Base-by-base conservation (phyloP, 64 coral and sea anemone species). In the Actinia tenebrosa region DNA sequence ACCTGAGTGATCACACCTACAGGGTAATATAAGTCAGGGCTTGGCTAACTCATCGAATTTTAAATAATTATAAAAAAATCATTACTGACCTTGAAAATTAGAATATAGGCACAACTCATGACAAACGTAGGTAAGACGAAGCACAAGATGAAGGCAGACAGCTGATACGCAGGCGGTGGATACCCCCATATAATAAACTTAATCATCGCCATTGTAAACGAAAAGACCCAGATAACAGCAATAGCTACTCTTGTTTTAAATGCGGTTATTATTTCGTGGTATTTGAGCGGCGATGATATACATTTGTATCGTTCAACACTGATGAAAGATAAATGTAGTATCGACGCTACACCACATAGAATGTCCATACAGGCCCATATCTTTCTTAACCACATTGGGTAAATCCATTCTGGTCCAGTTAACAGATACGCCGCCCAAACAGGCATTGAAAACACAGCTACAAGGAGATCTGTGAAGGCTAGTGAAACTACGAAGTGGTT, bases 381-480 rank as follows among this genome's bases (percentile, higher is more conserved):
- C 69, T 79, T 88, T 46, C 58, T 83, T 14, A 96, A 68, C 86
- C 86, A 90, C 17, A 18, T 19, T 18, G 86, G 86, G 84, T 87
- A 96, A 3, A 44, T 87, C 94, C 94, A 96, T 37, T 77, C n/a
- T n/a, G 91, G 94, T 52, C 88, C 88, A 64, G 94, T 96, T 22
- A 93, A 64, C 18, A 96, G 50, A 52, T 90, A 96, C 0, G 91
- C 91, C 56, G 88, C 91, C 94, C 94, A 99, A 17, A 99, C 84
- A 30, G 97, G 97, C 93, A 99, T 92, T 2, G 97, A 99, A 82
- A 99, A 92, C 45, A 92, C 54, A 2, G 93, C 97, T 2, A 99
- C 97, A 16, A 99, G 83, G n/a, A 99, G 91, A 22, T 99, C 97
- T 1, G 97, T 94, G 37, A 99, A 85, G 2, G 97, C 97, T n/a